These are phyloP conservation scores for Hirtodrosophila cameraria DNA, from an alignment of 2,888 invertebrate species.

Conservation along the genomic window DNA sequence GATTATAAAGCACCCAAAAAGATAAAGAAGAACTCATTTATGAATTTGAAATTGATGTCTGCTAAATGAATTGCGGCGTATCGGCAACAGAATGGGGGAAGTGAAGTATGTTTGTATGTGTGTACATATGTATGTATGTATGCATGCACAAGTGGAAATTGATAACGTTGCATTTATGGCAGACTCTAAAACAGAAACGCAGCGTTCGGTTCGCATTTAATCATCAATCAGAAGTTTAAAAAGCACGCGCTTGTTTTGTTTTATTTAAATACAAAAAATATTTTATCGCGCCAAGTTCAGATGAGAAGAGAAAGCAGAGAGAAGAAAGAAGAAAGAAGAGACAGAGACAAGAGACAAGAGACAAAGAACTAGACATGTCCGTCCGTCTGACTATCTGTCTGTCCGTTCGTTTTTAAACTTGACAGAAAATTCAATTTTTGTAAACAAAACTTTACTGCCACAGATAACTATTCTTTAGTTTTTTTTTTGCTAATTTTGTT, in stretches of 20 bases:
- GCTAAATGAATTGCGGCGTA: conserved; percentile 35
- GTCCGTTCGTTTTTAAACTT: too few relatives aligned
- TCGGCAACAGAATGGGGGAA: conserved; percentile 15
- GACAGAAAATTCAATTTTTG: too few relatives aligned
- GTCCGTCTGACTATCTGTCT: neutral
- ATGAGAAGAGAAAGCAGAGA: conserved; percentile 4
- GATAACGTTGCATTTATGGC: conserved; percentile 1
- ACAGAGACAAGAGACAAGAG: neutral
- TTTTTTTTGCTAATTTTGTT: too few relatives aligned
- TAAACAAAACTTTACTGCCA: too few relatives aligned
- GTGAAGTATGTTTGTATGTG: conserved; percentile 1
- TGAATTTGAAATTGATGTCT: conserved; percentile 12
- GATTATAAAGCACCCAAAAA: too few relatives aligned
- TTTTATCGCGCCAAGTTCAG: conserved; percentile 34
- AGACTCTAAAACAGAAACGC: conserved; percentile 13
- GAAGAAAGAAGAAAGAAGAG: neutral
- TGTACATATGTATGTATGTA: neutral
- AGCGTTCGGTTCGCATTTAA: conserved; percentile 24
- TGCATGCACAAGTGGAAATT: conserved; percentile 24
- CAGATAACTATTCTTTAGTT: too few relatives aligned
- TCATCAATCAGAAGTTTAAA: conserved; percentile 25
- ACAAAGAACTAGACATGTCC: neutral
- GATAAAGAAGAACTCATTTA: neutral
- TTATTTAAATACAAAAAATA: conserved; percentile 42
- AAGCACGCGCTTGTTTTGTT: conserved; percentile 35